These are phyloP conservation scores for Psix sp. DNA, from an alignment of 1,140 invertebrate genomes.

Conservation along the genomic window DNA sequence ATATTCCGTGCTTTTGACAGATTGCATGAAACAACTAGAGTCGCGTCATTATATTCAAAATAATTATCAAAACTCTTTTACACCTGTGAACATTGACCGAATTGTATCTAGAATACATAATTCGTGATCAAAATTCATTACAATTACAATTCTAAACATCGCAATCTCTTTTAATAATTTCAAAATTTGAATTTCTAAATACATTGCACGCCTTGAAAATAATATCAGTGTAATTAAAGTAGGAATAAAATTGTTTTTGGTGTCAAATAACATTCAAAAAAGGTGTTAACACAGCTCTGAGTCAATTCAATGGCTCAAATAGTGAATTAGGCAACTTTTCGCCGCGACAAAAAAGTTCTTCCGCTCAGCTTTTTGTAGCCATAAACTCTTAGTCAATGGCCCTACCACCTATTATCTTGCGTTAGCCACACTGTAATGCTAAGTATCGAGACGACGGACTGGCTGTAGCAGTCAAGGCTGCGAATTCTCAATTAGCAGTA, in stretches of 20 bases:
- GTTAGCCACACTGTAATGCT: conserved; percentile 53
- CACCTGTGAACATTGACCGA: no score
- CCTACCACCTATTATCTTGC: conserved; percentile 46
- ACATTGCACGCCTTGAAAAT: no score
- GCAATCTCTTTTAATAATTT: no score
- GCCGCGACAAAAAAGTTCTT: conserved; percentile 42
- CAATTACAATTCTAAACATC: no score
- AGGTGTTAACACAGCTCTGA: conserved; percentile 7
- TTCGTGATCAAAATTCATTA: no score
- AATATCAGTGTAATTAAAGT: no score
- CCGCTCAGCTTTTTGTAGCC: conserved; percentile 43
- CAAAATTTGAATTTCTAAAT: no score
- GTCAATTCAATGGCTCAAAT: conserved; percentile 27
- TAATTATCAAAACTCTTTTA: no score
- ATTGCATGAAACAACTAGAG: neutral
- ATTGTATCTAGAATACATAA: no score
- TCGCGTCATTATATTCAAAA: no score
- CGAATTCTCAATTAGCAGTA: conserved; percentile 53
- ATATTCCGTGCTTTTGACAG: neutral
- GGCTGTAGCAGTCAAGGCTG: conserved; percentile 46
- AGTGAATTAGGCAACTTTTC: conserved; percentile 32
- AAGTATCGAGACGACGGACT: conserved; percentile 41
- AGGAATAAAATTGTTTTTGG: no score
- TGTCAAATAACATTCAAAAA: conserved; percentile 6
- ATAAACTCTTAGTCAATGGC: conserved; percentile 41